A percentile compares a stretch with the other conserved stretches of the same genome.
These are phyloP conservation scores for Ctenopoma multispine DNA, from an alignment of 2,797 vertebrate species.

Conservation along the genomic window DNA sequence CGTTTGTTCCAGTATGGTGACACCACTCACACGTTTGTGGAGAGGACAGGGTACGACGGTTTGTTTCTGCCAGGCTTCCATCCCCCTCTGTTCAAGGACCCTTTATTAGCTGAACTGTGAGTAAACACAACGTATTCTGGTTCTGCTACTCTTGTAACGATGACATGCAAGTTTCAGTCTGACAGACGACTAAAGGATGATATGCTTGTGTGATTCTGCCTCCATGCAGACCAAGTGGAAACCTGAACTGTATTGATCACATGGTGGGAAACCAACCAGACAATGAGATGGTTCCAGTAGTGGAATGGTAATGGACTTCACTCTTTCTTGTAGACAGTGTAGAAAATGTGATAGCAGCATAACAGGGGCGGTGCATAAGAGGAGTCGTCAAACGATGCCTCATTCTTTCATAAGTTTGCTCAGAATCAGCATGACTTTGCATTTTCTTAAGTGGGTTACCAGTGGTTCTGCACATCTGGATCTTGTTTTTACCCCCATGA, in stretches of 20 bases:
- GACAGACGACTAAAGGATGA: not conserved
- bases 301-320: constrained; percentile 88
- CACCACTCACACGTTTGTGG: constrained; percentile 96
- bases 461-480: constrained; percentile 76
- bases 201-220: not conserved
- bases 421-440: constrained; percentile 71
- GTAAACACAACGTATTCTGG: constrained; percentile 54
- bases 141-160: not conserved
- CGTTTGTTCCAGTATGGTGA: constrained; percentile 90
- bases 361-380: not conserved
- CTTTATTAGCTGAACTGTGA: constrained; percentile 89
- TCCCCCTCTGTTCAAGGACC: constrained; percentile 83
- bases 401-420: constrained; percentile 45
- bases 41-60: constrained; percentile 90
- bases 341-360: not conserved
- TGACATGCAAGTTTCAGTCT: not conserved
- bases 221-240: constrained; percentile 81
- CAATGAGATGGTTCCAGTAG: constrained; percentile 91
- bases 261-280: constrained; percentile 96
- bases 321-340: not conserved
- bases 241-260: constrained; percentile 92
- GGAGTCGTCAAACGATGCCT: constrained; percentile 9
- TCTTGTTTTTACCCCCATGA: constrained; percentile 44
- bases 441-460: constrained; percentile 49
- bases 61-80: constrained; percentile 92